Conservation (phyloP, 2,113 vertebrate species). For the Hepsetus odoe region DNA sequence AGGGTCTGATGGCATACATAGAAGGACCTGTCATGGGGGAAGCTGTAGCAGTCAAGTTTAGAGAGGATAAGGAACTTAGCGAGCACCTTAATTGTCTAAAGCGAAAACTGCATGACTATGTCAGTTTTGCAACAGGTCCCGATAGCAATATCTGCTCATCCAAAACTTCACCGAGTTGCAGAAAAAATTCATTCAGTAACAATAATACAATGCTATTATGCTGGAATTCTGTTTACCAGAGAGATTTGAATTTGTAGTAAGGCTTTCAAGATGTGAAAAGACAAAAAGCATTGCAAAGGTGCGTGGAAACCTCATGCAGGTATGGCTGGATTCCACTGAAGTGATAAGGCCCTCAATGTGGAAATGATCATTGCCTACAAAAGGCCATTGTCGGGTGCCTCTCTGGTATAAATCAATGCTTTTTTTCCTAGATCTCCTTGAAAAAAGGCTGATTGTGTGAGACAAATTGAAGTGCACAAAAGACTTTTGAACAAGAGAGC, state of each 20-base stretch:
- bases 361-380: conserved; percentile 52
- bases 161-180: neutral
- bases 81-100: too few species aligned
- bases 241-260: conserved; percentile 10
- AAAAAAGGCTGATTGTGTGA: conserved; percentile 45
- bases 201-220: neutral
- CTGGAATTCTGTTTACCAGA: neutral
- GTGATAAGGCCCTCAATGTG: conserved; percentile 36
- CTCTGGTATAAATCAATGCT: conserved; percentile 54
- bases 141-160: too few species aligned
- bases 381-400: conserved; percentile 57
- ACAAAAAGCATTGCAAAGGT: conserved; percentile 21
- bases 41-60: too few species aligned
- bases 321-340: neutral
- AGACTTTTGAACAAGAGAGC: conserved; percentile 44
- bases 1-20: too few species aligned
- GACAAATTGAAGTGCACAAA: conserved; percentile 52
- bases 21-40: too few species aligned
- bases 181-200: neutral
- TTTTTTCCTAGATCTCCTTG: conserved; percentile 48
- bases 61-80: too few species aligned
- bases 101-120: too few species aligned
- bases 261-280: conserved; percentile 12
- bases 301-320: conserved; percentile 31
- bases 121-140: too few species aligned